phyloP scores from a whole-genome alignment of 1,140 invertebrate species.

The Antheraea mylitta region DNA sequence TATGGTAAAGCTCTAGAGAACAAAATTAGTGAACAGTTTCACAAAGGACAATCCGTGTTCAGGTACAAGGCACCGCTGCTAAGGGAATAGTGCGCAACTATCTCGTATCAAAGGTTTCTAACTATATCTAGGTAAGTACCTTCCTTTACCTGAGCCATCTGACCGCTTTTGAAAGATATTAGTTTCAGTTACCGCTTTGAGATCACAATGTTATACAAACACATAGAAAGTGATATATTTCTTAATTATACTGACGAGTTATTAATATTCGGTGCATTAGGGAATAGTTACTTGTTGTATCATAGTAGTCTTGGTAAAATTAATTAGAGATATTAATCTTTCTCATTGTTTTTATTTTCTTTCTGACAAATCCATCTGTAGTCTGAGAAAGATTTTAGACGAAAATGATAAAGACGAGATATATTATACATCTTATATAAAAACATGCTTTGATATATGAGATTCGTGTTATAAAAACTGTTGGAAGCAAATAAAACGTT shows the following conservation, averaged over 20 bases:
- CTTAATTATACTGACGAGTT: no score
- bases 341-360: no score
- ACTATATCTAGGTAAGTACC: constrained; percentile 23
- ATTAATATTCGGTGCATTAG: no score
- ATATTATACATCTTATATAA: background rate
- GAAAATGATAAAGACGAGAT: no score
- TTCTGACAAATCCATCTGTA: no score
- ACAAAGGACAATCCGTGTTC: constrained; percentile 23
- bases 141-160: constrained; percentile 24
- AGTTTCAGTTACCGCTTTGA: constrained; percentile 27
- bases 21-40: constrained; percentile 13
- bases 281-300: no score
- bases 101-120: constrained; percentile 5
- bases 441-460: background rate
- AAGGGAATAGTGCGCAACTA: constrained; percentile 16
- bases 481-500: background rate
- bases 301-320: no score
- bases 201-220: background rate
- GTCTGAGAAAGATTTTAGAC: no score
- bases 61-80: constrained; percentile 15
- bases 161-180: constrained; percentile 43
- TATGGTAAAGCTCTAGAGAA: constrained; percentile 16
- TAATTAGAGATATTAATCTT: no score
- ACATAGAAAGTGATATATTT: background rate
- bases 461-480: background rate